Conservation (phyloP, 2,113 vertebrate species). For the Oreotrochilus melanogaster region DNA sequence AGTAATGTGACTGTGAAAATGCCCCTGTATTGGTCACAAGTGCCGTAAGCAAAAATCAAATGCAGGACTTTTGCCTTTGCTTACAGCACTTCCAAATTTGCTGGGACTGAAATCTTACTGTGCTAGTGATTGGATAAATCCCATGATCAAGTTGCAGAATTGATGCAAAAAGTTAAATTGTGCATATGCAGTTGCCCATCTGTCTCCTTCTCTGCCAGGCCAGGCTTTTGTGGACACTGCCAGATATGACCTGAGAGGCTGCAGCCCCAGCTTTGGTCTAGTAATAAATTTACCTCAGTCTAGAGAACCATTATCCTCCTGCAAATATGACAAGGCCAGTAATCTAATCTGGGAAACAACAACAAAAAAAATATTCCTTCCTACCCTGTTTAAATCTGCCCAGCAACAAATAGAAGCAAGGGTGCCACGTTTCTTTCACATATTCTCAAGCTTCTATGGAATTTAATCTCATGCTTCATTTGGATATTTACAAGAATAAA, state of each 20-base stretch:
- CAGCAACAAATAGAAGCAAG: not conserved
- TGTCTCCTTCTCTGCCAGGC: not conserved
- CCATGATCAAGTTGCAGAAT: not conserved
- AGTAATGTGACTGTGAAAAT: not conserved
- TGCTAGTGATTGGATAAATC: not conserved
- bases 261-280: not conserved
- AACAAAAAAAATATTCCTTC: not conserved
- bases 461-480: constrained; percentile 48
- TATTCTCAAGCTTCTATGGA: constrained; percentile 28
- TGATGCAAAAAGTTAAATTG: not conserved
- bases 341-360: not conserved
- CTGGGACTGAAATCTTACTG: not conserved
- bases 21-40: not conserved
- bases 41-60: not conserved
- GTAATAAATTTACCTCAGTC: not conserved
- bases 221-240: not conserved
- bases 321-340: not conserved
- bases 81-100: not conserved
- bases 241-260: not conserved
- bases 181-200: not conserved
- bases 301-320: not conserved
- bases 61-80: not conserved
- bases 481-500: constrained; percentile 48
- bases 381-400: not conserved
- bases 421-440: not conserved